Conservation (phyloP, 2,797 vertebrate species). For the Clamator glandarius region DNA sequence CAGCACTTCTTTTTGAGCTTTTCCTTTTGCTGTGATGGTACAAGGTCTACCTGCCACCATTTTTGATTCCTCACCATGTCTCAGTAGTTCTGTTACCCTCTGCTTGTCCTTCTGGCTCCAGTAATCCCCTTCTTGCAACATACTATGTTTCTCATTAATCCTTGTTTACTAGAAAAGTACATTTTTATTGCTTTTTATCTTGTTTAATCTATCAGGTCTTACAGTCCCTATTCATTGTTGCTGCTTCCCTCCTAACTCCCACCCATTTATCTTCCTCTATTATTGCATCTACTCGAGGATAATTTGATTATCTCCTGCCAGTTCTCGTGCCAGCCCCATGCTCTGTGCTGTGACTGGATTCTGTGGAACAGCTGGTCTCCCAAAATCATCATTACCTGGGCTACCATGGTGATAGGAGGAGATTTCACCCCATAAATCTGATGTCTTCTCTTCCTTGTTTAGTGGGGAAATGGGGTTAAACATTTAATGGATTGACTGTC, state of each 20-base stretch:
- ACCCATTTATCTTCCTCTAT: conserved; percentile 45
- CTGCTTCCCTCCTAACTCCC: conserved; percentile 30
- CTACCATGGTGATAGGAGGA: not conserved
- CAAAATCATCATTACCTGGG: not conserved
- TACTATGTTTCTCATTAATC: conserved; percentile 64
- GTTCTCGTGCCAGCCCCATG: not conserved
- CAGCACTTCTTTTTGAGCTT: not conserved
- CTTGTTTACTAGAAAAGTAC: conserved; percentile 52
- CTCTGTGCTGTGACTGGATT: not conserved
- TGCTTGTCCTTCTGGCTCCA: not conserved
- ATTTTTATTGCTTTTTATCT: conserved; percentile 76
- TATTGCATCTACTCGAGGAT: not conserved
- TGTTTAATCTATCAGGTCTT: conserved; percentile 61
- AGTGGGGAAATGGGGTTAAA: not conserved
- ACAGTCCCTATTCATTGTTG: conserved; percentile 44
- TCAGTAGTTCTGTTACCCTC: not conserved
- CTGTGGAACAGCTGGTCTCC: not conserved
- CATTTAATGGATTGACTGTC: not conserved
- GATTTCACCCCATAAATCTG: not conserved
- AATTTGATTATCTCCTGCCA: conserved; percentile 37
- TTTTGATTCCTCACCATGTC: not conserved
- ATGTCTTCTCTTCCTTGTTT: not conserved
- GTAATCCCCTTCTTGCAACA: conserved; percentile 42
- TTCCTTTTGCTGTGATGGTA: accelerated
- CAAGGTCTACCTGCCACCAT: not conserved